phyloP scores from a whole-genome alignment of 2,797 vertebrate species.

The Manis crassicaudata region DNA sequence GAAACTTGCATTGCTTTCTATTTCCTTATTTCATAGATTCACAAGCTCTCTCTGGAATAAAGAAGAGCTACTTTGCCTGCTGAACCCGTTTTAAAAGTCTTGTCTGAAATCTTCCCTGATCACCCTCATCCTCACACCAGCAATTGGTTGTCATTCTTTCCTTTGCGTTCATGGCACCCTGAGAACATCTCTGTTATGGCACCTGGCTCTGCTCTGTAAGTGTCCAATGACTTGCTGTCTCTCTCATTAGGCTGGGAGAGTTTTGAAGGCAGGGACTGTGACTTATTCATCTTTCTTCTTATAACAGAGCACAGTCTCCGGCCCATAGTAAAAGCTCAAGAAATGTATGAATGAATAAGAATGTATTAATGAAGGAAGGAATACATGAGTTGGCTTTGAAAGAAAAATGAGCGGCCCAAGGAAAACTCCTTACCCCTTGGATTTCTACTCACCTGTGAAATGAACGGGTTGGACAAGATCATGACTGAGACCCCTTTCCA shows the following conservation, averaged over 20 bases:
- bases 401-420: background rate
- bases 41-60: background rate
- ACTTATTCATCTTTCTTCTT: constrained; percentile 27
- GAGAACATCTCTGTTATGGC: background rate
- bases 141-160: background rate
- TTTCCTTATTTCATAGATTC: background rate
- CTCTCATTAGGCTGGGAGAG: background rate
- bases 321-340: background rate
- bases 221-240: background rate
- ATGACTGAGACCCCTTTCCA: background rate
- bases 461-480: background rate
- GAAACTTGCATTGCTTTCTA: background rate
- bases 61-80: background rate
- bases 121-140: background rate
- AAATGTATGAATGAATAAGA: background rate
- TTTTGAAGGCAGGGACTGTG: constrained; percentile 9
- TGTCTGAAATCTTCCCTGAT: constrained; percentile 9
- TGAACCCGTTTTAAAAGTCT: background rate
- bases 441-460: constrained; percentile 30
- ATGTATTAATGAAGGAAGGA: background rate
- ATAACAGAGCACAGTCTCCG: constrained; percentile 40
- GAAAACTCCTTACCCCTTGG: background rate
- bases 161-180: background rate
- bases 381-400: background rate
- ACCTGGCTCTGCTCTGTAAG: background rate